Percentiles rank a stretch among this genome's conserved stretches.
Conservation (phyloP, 1,140 invertebrate species). For the Probaryconus sp. region DNA sequence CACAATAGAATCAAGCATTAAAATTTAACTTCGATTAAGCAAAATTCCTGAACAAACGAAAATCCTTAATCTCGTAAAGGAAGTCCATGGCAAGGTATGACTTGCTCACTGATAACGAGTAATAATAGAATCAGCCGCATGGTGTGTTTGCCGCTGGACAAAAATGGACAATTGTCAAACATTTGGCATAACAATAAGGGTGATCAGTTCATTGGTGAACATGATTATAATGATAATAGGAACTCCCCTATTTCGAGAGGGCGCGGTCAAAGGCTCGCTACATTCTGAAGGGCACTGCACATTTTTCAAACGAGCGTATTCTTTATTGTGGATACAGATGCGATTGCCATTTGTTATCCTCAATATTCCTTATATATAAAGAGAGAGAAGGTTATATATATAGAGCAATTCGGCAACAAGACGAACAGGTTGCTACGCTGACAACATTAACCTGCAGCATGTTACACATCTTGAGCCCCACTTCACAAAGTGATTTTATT, state of each 20-base stretch:
- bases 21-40: no score
- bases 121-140: constrained; percentile 19
- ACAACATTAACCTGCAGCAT: constrained; percentile 66
- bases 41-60: no score
- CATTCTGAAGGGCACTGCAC: constrained; percentile 66
- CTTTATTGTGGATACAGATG: constrained; percentile 68
- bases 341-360: constrained; percentile 72
- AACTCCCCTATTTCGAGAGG: constrained; percentile 58
- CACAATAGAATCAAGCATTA: no score
- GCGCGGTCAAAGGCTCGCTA: constrained; percentile 58
- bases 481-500: no score
- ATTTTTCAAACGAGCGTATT: constrained; percentile 69
- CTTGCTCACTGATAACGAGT: no score
- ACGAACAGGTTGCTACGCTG: constrained; percentile 73
- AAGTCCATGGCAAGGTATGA: no score
- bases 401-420: constrained; percentile 63
- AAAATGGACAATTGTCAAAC: constrained; percentile 64
- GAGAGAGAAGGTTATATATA: no score
- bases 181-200: constrained; percentile 76
- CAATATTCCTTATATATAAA: no score
- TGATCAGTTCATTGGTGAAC: constrained; percentile 74
- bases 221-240: constrained; percentile 77
- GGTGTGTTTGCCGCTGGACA: constrained; percentile 24
- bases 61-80: no score
- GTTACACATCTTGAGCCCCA: constrained; percentile 18